Evolutionary conservation across 2,797 vertebrate genomes (phyloP), one percentile per base, ranked within the genome.

Genomic region (Cetoscarus ocellatus): DNA sequence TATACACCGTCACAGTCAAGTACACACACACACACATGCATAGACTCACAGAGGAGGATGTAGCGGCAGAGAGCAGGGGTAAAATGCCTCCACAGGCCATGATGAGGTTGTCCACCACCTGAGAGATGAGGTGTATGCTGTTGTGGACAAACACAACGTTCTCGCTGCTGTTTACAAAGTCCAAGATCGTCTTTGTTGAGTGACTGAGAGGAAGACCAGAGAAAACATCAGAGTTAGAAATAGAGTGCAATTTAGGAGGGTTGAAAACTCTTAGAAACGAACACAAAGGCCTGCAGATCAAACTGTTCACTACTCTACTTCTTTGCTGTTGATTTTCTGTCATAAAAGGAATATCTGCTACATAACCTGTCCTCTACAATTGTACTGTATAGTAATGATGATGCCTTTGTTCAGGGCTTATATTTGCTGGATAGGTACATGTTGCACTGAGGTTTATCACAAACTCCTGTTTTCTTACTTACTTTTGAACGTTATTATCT

Each of bases 161-260:
- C 88, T 99, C 98, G 13, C 94, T 99, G 96, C 96, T 98, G 93
- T 99, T 99, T 90, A 99, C 98, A 79, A 99, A 99, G 90, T 99
- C 98, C 96, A 98, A 92, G 77, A 99, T 93, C 0, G 98, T 98
- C 94, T 99, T 99, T 65, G 97, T 98, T 85, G 97, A 98, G 92
- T 99, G 97, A 85, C 98, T 99, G 84, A 77, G 50, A 62, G 14
- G 80, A 70, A 69, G 40, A 56, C 1, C 10, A 76, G 15, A 78
- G 19, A 71, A 50, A 47, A 34, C n/a, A 43, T 13, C 1, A 14
- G 27, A 4, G 27, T 27, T 27, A 39, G 62, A 59, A 7, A 10
- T 8, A 18, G 48, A 36, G 2, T 14, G 2, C 8, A 40, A 50
- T 17, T 7, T 34, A 14, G 47, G 13, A 45, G 45, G 4, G 18